Evolutionary conservation across 2,888 invertebrate species (phyloP), one percentile per base, ranked within the genome.

Genomic region (Electrophaes corylata): DNA sequence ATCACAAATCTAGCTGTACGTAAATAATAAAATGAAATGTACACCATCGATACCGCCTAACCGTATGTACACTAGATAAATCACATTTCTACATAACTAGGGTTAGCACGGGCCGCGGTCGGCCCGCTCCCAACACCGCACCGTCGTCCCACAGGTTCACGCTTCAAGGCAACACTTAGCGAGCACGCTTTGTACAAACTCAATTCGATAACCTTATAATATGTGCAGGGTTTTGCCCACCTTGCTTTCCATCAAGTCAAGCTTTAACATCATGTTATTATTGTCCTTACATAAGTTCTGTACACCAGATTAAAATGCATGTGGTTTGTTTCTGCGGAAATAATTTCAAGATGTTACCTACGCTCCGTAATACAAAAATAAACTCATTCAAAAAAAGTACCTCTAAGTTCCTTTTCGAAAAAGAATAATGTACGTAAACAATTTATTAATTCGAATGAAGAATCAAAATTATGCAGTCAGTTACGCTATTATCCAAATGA

Each of bases 31-130:
- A 84, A 87, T 81, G 83, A 88, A 88, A 90, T 88, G 71, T 90
- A 90, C 91, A 90, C 88, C 88, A 72, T 84, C 75, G 76, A 84
- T 79, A 86, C 83, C 88, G 69, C 79, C 79, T 85, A 84, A 83
- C 77, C 72, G 66, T 89, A 87, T 90, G 79, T 89, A 91, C 89
- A 91, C 84, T 86, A 87, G 81, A 84, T 82, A 83, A 86, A 88
- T 88, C 90, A 88, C 89, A 86, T 81, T 83, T 74, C 84, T 60
- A 60, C 59, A 54, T 51, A 77, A 77, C 75, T 72, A 70, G 67
- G 66, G 55, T 43, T 64, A 60, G 48, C 59, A 64, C 62, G 51
- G 57, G 48, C 51, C 41, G 44, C 10, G 20, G 11, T 19, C 23
- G 19, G 43, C 35, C 40, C 53, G 31, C 45, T 43, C 45, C 45